These are phyloP conservation scores for Ceyx cyanopectus DNA, from an alignment of 2,113 vertebrate genomes.

Conservation along the genomic window DNA sequence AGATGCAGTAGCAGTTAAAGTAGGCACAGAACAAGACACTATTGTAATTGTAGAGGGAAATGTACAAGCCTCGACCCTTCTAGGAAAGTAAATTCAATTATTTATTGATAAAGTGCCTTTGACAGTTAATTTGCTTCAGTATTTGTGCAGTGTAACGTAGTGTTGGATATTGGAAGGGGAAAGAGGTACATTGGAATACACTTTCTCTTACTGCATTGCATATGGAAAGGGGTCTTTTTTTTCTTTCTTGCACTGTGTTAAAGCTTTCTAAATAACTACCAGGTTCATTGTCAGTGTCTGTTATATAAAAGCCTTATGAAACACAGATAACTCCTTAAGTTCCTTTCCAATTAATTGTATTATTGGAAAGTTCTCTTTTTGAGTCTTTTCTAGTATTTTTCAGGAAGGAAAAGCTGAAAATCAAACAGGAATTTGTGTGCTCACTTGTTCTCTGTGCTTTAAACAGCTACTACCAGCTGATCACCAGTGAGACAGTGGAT, in stretches of 20 bases:
- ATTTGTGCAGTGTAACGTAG: background rate
- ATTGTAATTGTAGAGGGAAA: background rate
- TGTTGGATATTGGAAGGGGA: background rate
- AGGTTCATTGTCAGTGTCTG: background rate
- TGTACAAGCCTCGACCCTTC: background rate
- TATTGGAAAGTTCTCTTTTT: background rate
- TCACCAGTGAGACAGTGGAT: background rate
- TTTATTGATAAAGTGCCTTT: conserved; percentile 45
- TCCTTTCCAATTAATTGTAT: conserved; percentile 10
- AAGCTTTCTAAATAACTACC: conserved; percentile 30
- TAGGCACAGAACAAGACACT: background rate
- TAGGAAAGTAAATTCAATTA: conserved; percentile 19
- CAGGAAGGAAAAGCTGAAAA: background rate
- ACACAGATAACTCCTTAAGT: background rate
- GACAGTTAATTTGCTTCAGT: conserved; percentile 41
- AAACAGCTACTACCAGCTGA: background rate
- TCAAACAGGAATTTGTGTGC: background rate
- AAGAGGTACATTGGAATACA: background rate
- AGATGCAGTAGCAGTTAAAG: background rate
- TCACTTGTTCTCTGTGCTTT: background rate
- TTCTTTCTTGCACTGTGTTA: background rate
- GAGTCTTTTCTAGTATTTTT: background rate
- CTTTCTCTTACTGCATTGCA: background rate
- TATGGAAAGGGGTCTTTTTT: background rate
- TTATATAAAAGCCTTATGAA: conserved; percentile 4